Base-by-base conservation (phyloP, 1,140 invertebrate genomes). In the Stegodyphus mimosarum region DNA sequence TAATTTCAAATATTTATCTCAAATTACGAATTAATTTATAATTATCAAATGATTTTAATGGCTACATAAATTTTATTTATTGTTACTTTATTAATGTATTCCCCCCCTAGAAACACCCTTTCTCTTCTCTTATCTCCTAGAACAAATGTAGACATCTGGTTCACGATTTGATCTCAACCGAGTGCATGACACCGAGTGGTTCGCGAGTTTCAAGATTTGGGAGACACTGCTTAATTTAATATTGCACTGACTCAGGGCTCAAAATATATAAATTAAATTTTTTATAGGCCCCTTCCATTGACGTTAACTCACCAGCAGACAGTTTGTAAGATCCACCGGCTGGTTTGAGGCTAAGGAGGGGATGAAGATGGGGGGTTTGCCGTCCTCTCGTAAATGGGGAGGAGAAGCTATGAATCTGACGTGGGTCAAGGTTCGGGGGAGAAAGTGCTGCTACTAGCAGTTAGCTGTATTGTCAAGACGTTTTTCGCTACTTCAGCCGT, bases 401-500 rank as follows among this genome's bases (percentile, higher is more conserved):
- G 52, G 18, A 52, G 78, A 33, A 52, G 53, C 7, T 50, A 49
- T 50, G 49, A 71, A 71, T 71, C 11, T 33, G 49, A 49, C 11
- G n/a, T 7, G 78, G 53, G 78, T 67, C 72, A 67, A 81, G 78
- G 78, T 67, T 72, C 78, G 78, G 53, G 48, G 17, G 64, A n/a
- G 64, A 67, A 67, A 67, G 64, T 67, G 7, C 11, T 15, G 15
- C 17, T 67, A 17, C 15, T 18, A 15, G 17, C 17, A 11, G 17
- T n/a, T 18, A 67, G 15, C 2, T 67, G 64, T 33, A 79, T 79
- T 79, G 77, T 79, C 5, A 15, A 55, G 51, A 49, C 11, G 66
- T 60, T 69, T 48, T 33, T 53, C 66, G 77, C 74, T 76, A 66
- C 60, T 76, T 55, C 66, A 52, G 17, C n/a, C 11, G 6, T 74